Evolutionary conservation across 2,888 invertebrate species (phyloP), one percentile per base, ranked within the genome.

Genomic region (Agrilus cyanescens): DNA sequence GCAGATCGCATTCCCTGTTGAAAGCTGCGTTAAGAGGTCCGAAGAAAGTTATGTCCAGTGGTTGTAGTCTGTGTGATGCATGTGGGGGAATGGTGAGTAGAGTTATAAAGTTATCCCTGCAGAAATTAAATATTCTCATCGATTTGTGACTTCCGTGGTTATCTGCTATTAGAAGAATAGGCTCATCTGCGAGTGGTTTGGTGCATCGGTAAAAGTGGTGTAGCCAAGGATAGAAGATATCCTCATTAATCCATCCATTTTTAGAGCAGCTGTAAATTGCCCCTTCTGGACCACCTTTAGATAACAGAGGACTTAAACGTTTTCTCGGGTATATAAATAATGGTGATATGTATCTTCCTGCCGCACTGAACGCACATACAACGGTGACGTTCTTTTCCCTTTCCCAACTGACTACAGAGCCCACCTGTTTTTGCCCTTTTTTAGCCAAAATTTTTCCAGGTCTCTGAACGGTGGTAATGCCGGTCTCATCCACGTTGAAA

Each of bases 241-340:
- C 33, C 39, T 46, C 36, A 43, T 43, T 41, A n/a, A 41, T 43
- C 42, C 42, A 46, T n/a, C 36, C 42, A 43, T 43, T 46, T 18
- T 42, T 32, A 12, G 46, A 34, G 18, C 42, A 43, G 7, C 33
- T 37, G 36, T 42, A 43, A 35, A 46, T 34, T 32, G 42, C 46
- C 36, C 31, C 39, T 31, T 36, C 14, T 30, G 46, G 40, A 12
- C 36, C 31, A 42, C 31, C 38, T 38, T 31, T 44, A 12, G 20
- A 15, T n/a, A 45, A 30, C 20, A 32, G 41, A 32, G 40, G 33
- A 18, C 16, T 40, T 12, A 32, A 30, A 12, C 46, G 14, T 31
- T 43, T 33, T 25, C 43, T 32, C 30, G 46, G 33, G 18, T 36
- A 46, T 31, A 44, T 43, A 29, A 44, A 46, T 25, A 46, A 25